phyloP scores from a whole-genome alignment of 2,113 vertebrate genomes.

The Pedionomus torquatus region DNA sequence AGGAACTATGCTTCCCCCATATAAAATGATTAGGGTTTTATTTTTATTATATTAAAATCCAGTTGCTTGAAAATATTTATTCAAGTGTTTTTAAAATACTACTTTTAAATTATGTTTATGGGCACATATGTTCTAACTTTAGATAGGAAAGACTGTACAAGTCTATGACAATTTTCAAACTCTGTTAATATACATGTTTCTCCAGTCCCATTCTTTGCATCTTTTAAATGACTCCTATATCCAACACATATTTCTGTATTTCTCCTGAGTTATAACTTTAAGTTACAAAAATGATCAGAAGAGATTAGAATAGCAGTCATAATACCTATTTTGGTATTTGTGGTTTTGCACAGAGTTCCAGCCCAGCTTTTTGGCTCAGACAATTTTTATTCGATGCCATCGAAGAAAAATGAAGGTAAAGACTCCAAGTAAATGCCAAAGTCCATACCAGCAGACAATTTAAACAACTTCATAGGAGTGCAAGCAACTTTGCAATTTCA shows the following conservation, averaged over 20 bases:
- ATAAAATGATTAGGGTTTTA: background rate
- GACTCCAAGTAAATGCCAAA: background rate
- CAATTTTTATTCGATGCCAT: background rate
- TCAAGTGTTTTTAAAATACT: background rate
- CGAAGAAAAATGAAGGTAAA: background rate
- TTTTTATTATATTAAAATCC: background rate
- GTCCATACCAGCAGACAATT: background rate
- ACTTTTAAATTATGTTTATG: background rate
- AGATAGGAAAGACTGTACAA: background rate
- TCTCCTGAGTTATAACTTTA: background rate
- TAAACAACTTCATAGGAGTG: background rate
- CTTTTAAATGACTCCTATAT: background rate
- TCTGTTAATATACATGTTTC: background rate
- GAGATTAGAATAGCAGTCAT: background rate
- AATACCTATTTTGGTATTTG: background rate
- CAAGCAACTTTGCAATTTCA: background rate
- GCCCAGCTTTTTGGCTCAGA: background rate
- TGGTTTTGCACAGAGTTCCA: background rate
- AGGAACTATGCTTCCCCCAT: background rate
- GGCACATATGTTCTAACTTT: background rate
- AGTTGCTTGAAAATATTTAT: background rate
- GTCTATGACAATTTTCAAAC: background rate
- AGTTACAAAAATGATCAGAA: background rate
- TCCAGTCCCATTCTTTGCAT: background rate
- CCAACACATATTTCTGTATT: background rate